A percentile compares a stretch with the other conserved stretches of the same genome.
phyloP scores from a whole-genome alignment of 2,113 vertebrate genomes.

The Toxostoma redivivum region DNA sequence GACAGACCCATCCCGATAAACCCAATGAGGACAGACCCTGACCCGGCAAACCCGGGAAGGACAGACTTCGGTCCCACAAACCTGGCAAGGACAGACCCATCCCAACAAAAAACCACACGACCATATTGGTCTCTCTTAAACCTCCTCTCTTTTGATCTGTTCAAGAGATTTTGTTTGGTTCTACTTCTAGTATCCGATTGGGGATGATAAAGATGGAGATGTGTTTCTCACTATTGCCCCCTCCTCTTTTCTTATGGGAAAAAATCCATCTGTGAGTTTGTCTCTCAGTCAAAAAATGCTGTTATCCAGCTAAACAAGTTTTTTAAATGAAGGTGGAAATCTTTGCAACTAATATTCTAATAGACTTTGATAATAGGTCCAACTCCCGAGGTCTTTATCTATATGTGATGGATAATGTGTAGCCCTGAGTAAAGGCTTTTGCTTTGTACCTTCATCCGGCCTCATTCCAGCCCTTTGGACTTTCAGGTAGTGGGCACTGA shows the following conservation, averaged over 20 bases:
- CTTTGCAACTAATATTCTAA: not conserved
- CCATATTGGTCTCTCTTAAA: accelerated
- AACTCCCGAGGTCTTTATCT: not conserved
- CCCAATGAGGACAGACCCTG: not conserved
- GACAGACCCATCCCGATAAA: not conserved
- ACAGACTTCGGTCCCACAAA: no score
- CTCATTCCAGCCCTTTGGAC: not conserved
- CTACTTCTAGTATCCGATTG: not conserved
- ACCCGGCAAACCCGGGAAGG: not conserved
- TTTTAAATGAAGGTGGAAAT: not conserved
- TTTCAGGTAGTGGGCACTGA: not conserved
- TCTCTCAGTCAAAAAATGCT: not conserved
- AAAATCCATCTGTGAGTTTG: not conserved
- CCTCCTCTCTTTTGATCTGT: not conserved
- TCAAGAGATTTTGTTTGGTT: not conserved
- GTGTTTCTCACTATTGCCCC: accelerated
- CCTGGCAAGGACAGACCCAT: not conserved
- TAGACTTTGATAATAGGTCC: accelerated
- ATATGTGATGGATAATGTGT: not conserved
- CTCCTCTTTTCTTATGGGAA: not conserved
- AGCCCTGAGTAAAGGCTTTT: not conserved
- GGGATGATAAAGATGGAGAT: accelerated
- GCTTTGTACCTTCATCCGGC: not conserved
- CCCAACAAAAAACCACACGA: accelerated
- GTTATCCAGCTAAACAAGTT: not conserved